These are phyloP conservation scores for Malurus alboscapulatus DNA, from an alignment of 2,113 vertebrate genomes.

Conservation along the genomic window DNA sequence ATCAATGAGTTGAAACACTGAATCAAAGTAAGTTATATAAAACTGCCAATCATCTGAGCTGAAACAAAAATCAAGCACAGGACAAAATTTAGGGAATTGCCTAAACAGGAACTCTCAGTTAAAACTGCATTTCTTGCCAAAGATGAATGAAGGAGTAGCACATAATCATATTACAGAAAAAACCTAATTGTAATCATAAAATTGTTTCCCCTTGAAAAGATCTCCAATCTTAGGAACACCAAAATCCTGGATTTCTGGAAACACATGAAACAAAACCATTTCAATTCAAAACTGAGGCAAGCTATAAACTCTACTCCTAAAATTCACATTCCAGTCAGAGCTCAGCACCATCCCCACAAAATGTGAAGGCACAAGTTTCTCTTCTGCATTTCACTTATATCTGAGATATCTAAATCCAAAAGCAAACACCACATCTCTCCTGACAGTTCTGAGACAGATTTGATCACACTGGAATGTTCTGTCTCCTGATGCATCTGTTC, in stretches of 20 bases:
- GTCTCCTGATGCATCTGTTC: background rate
- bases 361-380: background rate
- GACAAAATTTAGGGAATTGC: slow-evolving; percentile 44
- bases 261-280: background rate
- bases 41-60: slow-evolving; percentile 99
- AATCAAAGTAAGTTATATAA: slow-evolving; percentile 94
- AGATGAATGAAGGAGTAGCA: background rate
- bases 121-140: background rate
- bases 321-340: background rate
- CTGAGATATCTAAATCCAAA: background rate
- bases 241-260: background rate
- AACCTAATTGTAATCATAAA: background rate
- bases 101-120: background rate
- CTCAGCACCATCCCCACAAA: background rate
- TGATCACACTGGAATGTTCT: background rate
- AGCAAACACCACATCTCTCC: background rate
- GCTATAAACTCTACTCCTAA: background rate
- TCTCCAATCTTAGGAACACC: background rate
- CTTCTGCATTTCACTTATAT: background rate
- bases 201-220: background rate
- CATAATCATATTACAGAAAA: background rate
- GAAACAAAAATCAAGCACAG: slow-evolving; percentile 65
- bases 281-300: background rate
- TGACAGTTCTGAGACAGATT: background rate
- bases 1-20: slow-evolving; percentile 91